Evolutionary conservation across 2,113 vertebrate genomes (phyloP).

Genomic region (Cromileptes altivelis): DNA sequence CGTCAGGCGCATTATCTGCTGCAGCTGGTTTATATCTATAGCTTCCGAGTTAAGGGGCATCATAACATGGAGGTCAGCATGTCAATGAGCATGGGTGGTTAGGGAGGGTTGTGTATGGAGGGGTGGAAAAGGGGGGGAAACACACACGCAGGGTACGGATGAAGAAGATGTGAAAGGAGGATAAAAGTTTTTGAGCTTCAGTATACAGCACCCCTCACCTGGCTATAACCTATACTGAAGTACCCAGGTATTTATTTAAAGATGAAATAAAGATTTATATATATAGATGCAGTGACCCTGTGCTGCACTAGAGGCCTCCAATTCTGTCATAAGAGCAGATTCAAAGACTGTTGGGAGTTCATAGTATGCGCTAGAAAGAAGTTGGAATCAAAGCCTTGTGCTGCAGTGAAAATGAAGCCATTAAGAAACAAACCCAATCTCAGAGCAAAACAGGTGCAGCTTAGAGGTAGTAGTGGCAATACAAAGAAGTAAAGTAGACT

Average conservation of each 20-base stretch:
- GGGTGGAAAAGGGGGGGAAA: neutral
- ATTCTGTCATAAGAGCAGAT: conserved; percentile 6
- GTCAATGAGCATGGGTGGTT: conserved; percentile 40
- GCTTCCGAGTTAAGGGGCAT: conserved; percentile 94
- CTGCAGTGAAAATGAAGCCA: conserved; percentile 34
- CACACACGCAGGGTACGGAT: conserved; percentile 16
- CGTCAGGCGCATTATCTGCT: conserved; percentile 99
- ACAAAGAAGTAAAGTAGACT: conserved; percentile 12
- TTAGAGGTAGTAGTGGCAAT: conserved; percentile 24
- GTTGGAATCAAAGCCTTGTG: conserved; percentile 34
- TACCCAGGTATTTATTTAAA: neutral
- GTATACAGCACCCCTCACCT: conserved; percentile 2
- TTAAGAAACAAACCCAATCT: conserved; percentile 2
- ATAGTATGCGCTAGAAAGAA: conserved; percentile 32
- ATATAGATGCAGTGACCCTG: neutral
- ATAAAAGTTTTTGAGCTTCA: conserved; percentile 20
- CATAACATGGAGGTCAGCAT: conserved; percentile 69
- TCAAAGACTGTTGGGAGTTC: conserved; percentile 5
- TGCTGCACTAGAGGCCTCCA: neutral
- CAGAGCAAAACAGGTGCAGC: conserved; percentile 23
- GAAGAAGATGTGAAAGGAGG: neutral
- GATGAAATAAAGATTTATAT: too few species aligned
- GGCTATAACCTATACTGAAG: conserved; percentile 6
- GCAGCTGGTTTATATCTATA: conserved; percentile 99
- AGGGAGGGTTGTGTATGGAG: conserved; percentile 10